Conservation (phyloP, 1,140 invertebrate genomes). For the Diprion similis region DNA sequence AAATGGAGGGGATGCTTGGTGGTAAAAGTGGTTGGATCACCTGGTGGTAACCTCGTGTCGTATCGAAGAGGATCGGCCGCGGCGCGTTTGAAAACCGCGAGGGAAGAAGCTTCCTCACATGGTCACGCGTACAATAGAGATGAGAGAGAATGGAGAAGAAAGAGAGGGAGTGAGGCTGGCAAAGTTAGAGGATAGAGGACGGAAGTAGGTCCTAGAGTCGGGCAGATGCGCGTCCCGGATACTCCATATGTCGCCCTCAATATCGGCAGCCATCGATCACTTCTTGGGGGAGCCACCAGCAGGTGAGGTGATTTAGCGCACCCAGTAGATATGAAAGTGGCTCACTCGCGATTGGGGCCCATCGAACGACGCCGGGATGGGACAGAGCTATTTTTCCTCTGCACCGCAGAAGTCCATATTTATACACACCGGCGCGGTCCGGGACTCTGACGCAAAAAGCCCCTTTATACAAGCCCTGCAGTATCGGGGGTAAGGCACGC, state of each 20-base stretch:
- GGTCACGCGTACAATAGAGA: too few species aligned
- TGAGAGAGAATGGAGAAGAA: too few species aligned
- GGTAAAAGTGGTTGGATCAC: too few species aligned
- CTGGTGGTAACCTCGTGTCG: too few species aligned
- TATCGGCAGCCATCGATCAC: conserved; percentile 4
- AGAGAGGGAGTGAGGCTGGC: background rate
- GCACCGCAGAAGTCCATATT: background rate
- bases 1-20: too few species aligned
- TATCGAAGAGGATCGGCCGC: too few species aligned
- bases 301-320: conserved; percentile 1
- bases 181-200: background rate
- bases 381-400: too few species aligned
- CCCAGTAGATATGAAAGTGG: background rate
- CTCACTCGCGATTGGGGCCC: too few species aligned
- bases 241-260: conserved; percentile 3
- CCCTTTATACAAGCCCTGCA: background rate
- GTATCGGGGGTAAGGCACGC: background rate
- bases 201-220: background rate
- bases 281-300: conserved; percentile 3
- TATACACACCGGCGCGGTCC: background rate
- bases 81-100: too few species aligned
- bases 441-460: background rate
- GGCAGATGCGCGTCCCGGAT: conserved; percentile 4
- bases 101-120: too few species aligned
- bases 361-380: too few species aligned